These are phyloP conservation scores for human (Homo sapiens) DNA, from an alignment of 2,113 vertebrate genomes.

Conservation along the genomic window DNA sequence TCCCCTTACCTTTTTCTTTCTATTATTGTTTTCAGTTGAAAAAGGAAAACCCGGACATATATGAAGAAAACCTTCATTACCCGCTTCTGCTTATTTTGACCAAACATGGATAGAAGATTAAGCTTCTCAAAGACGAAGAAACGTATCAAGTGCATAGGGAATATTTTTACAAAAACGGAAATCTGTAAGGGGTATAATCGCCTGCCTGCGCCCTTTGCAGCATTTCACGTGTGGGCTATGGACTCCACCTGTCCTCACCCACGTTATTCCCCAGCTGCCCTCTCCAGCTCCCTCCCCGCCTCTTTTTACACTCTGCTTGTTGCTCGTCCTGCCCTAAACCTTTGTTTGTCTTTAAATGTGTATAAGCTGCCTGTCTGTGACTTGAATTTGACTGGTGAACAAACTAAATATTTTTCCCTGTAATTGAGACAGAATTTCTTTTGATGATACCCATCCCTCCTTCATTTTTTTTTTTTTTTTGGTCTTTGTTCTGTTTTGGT, in stretches of 20 bases:
- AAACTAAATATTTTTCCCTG: constrained; percentile 62
- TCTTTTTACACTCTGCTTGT: background rate
- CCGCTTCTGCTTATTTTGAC: constrained; percentile 93
- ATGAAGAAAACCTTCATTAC: constrained; percentile 97
- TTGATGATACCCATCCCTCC: background rate
- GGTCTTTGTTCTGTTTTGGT: constrained; percentile 55
- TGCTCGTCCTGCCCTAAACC: constrained; percentile 43
- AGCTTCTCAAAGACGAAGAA: background rate
- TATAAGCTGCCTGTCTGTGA: constrained; percentile 11
- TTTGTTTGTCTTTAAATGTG: constrained; percentile 64
- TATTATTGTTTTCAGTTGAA: constrained; percentile 91
- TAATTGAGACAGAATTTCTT: constrained; percentile 66
- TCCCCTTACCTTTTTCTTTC: constrained; percentile 70
- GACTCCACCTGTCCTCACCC: background rate
- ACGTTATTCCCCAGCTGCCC: background rate
- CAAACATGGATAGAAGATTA: constrained; percentile 83
- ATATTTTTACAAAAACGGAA: background rate
- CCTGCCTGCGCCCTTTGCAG: background rate
- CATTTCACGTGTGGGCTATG: background rate
- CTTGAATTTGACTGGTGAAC: constrained; percentile 49
- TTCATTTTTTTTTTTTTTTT: background rate
- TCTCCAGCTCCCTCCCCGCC: background rate
- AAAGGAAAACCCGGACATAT: constrained; percentile 89
- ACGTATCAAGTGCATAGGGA: background rate
- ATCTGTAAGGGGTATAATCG: background rate